Evolutionary conservation across 1,140 invertebrate genomes (phyloP).

Genomic region (Bombus waltoni): DNA sequence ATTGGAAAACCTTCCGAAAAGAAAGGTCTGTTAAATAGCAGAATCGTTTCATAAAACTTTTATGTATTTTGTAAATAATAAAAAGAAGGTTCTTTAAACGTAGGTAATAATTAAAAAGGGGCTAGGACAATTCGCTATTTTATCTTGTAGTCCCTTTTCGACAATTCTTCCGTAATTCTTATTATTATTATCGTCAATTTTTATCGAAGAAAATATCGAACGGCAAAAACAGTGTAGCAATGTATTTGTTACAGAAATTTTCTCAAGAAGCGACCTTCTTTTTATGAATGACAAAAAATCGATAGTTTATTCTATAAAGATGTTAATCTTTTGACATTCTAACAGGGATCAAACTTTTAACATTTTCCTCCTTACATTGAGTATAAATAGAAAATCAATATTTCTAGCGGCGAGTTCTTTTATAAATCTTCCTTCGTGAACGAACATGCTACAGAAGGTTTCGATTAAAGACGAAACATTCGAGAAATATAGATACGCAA

Average conservation of each 20-base stretch:
- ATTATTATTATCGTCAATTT: no score
- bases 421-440: not conserved
- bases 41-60: not conserved
- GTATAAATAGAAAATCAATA: constrained; percentile 46
- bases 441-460: not conserved
- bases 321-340: constrained; percentile 7
- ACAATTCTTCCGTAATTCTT: not conserved
- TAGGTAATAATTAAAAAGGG: no score
- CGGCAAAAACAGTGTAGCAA: not conserved
- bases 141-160: not conserved
- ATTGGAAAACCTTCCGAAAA: not conserved
- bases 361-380: constrained; percentile 8
- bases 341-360: constrained; percentile 11
- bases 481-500: not conserved
- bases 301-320: not conserved
- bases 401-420: not conserved
- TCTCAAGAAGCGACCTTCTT: not conserved
- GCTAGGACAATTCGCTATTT: not conserved
- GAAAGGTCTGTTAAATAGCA: no score
- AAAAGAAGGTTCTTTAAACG: not conserved
- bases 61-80: no score
- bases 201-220: not conserved
- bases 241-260: not conserved
- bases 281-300: constrained; percentile 8
- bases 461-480: not conserved